phyloP scores from a whole-genome alignment of 30 jellyfish, hydroid and myxozoan genomes.

The Turritopsis dohrnii region DNA sequence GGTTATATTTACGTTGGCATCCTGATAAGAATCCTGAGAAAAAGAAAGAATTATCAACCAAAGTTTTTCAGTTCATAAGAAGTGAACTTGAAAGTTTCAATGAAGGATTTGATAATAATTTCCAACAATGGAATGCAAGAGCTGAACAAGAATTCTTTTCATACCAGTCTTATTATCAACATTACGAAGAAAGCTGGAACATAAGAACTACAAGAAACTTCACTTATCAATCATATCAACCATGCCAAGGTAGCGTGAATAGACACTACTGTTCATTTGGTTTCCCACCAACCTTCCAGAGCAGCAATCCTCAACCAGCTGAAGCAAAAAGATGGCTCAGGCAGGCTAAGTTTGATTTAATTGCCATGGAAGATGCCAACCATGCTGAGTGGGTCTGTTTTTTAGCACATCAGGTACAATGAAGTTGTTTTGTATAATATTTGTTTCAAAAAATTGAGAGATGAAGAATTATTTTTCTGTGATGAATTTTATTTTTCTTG shows the following conservation, averaged over 20 bases:
- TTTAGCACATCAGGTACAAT: slow-evolving; percentile 66
- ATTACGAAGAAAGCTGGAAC: neutral
- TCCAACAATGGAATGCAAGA: neutral
- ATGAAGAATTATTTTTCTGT: too few relatives aligned
- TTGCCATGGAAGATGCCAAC: slow-evolving; percentile 34
- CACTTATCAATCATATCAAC: too few relatives aligned
- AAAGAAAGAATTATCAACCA: slow-evolving; percentile 43
- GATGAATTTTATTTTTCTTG: neutral
- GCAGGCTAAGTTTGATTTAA: slow-evolving; percentile 61
- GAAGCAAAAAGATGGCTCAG: slow-evolving; percentile 73
- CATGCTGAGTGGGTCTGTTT: slow-evolving; percentile 64
- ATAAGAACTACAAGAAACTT: too few relatives aligned
- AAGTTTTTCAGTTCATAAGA: slow-evolving; percentile 49
- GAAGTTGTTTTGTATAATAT: neutral
- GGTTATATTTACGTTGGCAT: slow-evolving; percentile 69
- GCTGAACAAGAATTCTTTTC: neutral
- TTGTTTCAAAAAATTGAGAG: too few relatives aligned
- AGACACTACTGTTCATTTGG: neutral
- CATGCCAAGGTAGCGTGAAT: neutral
- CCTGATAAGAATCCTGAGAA: slow-evolving; percentile 60
- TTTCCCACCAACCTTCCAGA: slow-evolving; percentile 22
- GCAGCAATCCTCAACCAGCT: slow-evolving; percentile 73
- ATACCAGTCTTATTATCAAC: neutral
- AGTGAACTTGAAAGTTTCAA: slow-evolving; percentile 1
- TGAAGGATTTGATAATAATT: slow-evolving; percentile 9